Percentiles rank a stretch among this genome's conserved stretches.
Conservation (phyloP, 2,888 invertebrate species). For the Catocala nupta region DNA sequence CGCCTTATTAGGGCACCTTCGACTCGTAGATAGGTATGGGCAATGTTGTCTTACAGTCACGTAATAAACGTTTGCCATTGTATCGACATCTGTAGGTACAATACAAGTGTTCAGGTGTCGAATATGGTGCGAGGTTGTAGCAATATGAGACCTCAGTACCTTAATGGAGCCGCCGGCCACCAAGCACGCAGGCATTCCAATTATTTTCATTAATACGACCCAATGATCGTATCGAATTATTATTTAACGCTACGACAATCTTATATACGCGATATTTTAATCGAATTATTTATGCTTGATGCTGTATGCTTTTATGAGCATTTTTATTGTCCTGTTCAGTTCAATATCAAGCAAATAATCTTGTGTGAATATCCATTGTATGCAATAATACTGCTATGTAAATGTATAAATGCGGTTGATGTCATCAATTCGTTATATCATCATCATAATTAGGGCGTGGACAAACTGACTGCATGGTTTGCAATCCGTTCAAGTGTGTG, state of each 20-base stretch:
- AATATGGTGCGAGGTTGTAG: slow-evolving; percentile 45
- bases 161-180: slow-evolving; percentile 16
- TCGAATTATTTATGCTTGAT: slow-evolving; percentile 26
- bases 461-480: too few relatives aligned
- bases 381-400: too few relatives aligned
- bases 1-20: too few relatives aligned
- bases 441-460: too few relatives aligned
- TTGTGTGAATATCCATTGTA: too few relatives aligned
- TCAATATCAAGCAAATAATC: neutral
- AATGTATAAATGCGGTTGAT: too few relatives aligned
- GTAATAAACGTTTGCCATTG: slow-evolving; percentile 16
- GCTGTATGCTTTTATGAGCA: neutral
- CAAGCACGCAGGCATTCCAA: slow-evolving; percentile 29
- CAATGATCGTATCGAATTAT: slow-evolving; percentile 49
- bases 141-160: slow-evolving; percentile 37
- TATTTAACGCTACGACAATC: slow-evolving; percentile 42
- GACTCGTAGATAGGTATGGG: too few relatives aligned
- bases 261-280: slow-evolving; percentile 21
- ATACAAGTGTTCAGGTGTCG: slow-evolving; percentile 55
- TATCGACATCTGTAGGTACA: slow-evolving; percentile 37
- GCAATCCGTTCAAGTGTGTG: too few relatives aligned
- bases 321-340: slow-evolving; percentile 5
- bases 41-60: too few relatives aligned
- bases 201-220: slow-evolving; percentile 33
- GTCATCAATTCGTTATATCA: too few relatives aligned